Evolutionary conservation across 1,140 invertebrate species (phyloP).

Genomic region (Trichogramma pretiosum): DNA sequence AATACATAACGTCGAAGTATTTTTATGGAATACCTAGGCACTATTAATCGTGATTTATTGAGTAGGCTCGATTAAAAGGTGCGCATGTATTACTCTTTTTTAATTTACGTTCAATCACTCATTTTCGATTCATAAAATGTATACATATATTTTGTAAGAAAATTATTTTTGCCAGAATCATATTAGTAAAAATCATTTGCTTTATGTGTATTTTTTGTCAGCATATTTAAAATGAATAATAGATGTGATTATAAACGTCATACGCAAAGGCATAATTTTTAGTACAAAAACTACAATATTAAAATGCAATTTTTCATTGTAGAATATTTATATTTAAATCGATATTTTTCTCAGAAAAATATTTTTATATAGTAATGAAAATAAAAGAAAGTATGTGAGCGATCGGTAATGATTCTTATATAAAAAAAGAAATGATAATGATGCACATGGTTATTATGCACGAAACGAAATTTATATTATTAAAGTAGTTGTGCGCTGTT

Average conservation of each 20-base stretch:
- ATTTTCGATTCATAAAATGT: conserved; percentile 10
- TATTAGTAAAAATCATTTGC: background rate
- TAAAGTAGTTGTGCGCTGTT: too few relatives aligned
- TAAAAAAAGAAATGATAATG: too few relatives aligned
- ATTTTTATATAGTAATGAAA: too few relatives aligned
- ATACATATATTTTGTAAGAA: background rate
- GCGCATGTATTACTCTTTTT: conserved; percentile 1
- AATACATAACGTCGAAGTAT: too few relatives aligned
- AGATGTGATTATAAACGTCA: conserved; percentile 6
- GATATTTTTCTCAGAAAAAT: conserved; percentile 10
- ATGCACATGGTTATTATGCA: too few relatives aligned
- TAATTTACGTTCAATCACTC: conserved; percentile 9
- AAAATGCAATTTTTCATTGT: conserved; percentile 8
- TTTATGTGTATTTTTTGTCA: background rate
- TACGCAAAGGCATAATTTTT: conserved; percentile 12
- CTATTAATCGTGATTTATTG: conserved; percentile 14
- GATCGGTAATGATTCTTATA: too few relatives aligned
- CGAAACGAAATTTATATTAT: too few relatives aligned
- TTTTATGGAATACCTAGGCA: conserved; percentile 18
- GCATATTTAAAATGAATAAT: background rate
- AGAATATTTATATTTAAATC: conserved; percentile 12
- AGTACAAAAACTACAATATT: conserved; percentile 18
- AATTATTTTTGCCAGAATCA: background rate
- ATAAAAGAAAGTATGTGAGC: too few relatives aligned
- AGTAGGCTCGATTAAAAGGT: conserved; percentile 14